These are phyloP conservation scores for Arctia plantaginis DNA, from an alignment of 2,888 invertebrate genomes.

Conservation along the genomic window DNA sequence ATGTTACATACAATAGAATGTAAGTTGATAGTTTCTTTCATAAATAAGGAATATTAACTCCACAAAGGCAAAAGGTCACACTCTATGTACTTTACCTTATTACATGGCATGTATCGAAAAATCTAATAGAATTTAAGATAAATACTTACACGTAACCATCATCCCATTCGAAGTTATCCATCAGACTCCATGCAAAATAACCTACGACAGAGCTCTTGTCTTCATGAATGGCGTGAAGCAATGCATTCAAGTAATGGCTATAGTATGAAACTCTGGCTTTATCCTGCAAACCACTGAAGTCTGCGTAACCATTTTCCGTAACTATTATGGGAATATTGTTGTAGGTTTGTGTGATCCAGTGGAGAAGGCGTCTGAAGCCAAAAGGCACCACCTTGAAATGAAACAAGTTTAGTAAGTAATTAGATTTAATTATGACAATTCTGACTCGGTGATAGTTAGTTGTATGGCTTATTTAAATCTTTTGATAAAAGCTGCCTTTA, in stretches of 20 bases:
- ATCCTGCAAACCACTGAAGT: constrained; percentile 83
- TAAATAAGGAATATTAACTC: too few species aligned
- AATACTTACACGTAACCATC: constrained; percentile 90
- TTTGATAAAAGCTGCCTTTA: too few species aligned
- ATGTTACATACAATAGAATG: too few species aligned
- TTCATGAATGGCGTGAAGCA: constrained; percentile 83
- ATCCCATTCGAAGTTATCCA: constrained; percentile 95
- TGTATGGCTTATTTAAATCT: not conserved
- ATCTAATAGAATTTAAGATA: not conserved
- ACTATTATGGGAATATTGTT: constrained; percentile 84
- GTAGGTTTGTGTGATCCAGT: constrained; percentile 85
- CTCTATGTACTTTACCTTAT: too few species aligned
- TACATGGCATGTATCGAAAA: not conserved
- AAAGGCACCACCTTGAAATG: constrained; percentile 84
- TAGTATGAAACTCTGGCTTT: constrained; percentile 86
- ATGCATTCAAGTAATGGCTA: constrained; percentile 81
- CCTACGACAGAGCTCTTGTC: constrained; percentile 89
- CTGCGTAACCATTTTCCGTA: constrained; percentile 86
- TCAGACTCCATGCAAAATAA: constrained; percentile 93
- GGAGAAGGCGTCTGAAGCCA: constrained; percentile 85
- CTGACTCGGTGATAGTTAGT: not conserved
- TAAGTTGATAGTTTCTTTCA: too few species aligned
- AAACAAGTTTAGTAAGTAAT: not conserved
- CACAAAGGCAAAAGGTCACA: too few species aligned
- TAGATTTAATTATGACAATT: not conserved